A percentile compares a stretch with the other conserved stretches of the same genome.
Evolutionary conservation across 2,797 vertebrate species (phyloP).

Genomic region (Phrynocephalus guinanensis): DNA sequence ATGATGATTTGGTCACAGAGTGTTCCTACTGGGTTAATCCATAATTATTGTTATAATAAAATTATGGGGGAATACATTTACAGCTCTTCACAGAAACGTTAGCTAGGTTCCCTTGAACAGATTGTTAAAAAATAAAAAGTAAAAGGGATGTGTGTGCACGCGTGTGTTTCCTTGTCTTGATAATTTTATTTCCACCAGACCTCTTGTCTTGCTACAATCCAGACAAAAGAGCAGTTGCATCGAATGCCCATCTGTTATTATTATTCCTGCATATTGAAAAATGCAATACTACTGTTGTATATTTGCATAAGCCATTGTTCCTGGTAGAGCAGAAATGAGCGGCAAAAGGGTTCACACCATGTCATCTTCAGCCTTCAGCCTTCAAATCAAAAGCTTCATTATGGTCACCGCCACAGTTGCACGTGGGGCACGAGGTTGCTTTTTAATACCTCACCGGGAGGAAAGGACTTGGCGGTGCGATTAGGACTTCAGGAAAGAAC

Average conservation of each 20-base stretch:
- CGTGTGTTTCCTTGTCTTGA: slow-evolving; percentile 62
- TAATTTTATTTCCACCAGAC: slow-evolving; percentile 75
- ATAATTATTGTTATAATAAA: slow-evolving; percentile 82
- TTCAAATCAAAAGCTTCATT: slow-evolving; percentile 40
- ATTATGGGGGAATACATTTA: slow-evolving; percentile 83
- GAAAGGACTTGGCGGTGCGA: slow-evolving; percentile 48
- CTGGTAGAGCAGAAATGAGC: slow-evolving; percentile 62
- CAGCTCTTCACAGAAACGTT: slow-evolving; percentile 79
- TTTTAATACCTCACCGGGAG: slow-evolving; percentile 49
- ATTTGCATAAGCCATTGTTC: slow-evolving; percentile 57
- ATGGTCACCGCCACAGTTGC: slow-evolving; percentile 53
- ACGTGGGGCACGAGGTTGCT: slow-evolving; percentile 57
- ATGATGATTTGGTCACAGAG: slow-evolving; percentile 80
- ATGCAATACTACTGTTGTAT: slow-evolving; percentile 71
- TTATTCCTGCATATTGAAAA: slow-evolving; percentile 70
- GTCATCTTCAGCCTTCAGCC: slow-evolving; percentile 61
- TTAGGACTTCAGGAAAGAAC: slow-evolving; percentile 64
- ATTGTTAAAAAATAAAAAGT: slow-evolving; percentile 73
- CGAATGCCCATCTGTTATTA: slow-evolving; percentile 66
- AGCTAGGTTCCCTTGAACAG: slow-evolving; percentile 77
- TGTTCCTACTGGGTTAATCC: slow-evolving; percentile 81
- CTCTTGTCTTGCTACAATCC: slow-evolving; percentile 55
- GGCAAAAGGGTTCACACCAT: slow-evolving; percentile 41
- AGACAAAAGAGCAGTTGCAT: slow-evolving; percentile 74
- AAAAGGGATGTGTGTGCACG: slow-evolving; percentile 66